Evolutionary conservation across 2,113 vertebrate species (phyloP).

Genomic region (Notarius lentiginosus): DNA sequence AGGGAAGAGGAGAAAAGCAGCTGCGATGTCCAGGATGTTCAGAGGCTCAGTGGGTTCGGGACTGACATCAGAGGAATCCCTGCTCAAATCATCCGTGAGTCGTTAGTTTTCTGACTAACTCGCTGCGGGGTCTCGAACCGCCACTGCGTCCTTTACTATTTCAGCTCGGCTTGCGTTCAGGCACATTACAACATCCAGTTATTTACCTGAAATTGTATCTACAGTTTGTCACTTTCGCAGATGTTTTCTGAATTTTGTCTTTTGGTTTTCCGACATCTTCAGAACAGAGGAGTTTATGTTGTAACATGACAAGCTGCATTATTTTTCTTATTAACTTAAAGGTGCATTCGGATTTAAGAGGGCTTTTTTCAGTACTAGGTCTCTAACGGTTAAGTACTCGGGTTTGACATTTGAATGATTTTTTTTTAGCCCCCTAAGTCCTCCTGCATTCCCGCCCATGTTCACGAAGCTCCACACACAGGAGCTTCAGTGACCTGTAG

Average conservation of each 20-base stretch:
- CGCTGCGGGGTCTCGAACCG: neutral
- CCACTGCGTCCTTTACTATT: neutral
- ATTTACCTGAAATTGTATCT: no score
- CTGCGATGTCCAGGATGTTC: conserved; percentile 4
- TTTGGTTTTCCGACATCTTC: no score
- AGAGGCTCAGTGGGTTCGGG: neutral
- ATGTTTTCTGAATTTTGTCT: no score
- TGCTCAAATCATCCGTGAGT: neutral
- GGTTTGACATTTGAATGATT: no score
- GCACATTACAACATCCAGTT: neutral
- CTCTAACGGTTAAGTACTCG: neutral
- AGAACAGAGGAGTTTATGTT: neutral
- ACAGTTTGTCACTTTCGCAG: no score
- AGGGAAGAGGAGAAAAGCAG: conserved; percentile 29
- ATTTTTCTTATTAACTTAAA: neutral
- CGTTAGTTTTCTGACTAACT: neutral
- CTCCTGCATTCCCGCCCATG: neutral
- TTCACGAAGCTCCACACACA: neutral
- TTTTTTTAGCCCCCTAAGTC: no score
- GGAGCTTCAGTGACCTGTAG: neutral
- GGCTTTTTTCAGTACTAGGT: no score
- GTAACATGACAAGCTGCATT: neutral
- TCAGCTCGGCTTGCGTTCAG: neutral
- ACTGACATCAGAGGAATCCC: conserved; percentile 2
- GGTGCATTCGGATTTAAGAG: no score